Conservation (phyloP, 2,113 vertebrate genomes). For the Fulmarus glacialis region DNA sequence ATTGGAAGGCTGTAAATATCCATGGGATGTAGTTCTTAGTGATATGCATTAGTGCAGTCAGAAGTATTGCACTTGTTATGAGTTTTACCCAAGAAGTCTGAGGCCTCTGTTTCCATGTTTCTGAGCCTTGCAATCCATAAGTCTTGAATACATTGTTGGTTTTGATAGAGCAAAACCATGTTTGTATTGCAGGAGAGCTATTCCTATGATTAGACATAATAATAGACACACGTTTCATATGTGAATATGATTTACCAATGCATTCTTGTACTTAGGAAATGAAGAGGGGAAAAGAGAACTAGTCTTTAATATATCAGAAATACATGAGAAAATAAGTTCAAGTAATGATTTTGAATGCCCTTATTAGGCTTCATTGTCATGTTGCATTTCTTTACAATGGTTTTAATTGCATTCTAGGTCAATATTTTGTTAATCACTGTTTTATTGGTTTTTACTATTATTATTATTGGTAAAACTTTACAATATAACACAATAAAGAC, state of each 20-base stretch:
- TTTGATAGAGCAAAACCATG: neutral
- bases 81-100: neutral
- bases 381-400: neutral
- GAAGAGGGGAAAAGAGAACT: neutral
- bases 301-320: neutral
- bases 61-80: neutral
- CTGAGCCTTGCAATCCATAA: neutral
- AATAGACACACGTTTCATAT: neutral
- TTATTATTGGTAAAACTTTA: neutral
- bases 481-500: neutral
- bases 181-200: neutral
- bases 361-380: neutral
- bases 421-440: neutral
- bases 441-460: neutral
- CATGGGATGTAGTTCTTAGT: neutral
- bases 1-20: neutral
- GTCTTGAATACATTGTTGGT: neutral
- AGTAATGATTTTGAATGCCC: neutral
- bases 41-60: neutral
- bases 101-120: neutral
- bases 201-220: neutral
- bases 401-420: neutral
- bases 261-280: neutral
- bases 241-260: neutral
- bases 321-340: neutral